Percentiles rank a stretch among this genome's conserved stretches.
Conservation (phyloP, 2,888 invertebrate species). For the Didymodactylos carnosus region DNA sequence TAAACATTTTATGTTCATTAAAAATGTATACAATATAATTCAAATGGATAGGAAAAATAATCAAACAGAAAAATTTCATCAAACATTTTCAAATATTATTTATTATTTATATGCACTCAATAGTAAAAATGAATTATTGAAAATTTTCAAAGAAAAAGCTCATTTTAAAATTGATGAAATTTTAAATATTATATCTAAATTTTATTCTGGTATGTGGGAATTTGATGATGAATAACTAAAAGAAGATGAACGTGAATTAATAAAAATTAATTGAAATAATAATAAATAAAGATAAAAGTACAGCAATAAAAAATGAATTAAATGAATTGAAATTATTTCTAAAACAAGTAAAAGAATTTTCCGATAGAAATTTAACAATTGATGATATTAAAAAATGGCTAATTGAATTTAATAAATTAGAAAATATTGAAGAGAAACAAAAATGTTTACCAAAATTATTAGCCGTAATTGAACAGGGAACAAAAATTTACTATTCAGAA, state of each 20-base stretch:
- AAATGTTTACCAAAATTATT: neutral
- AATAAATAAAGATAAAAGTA: neutral
- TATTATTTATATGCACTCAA: too few species aligned
- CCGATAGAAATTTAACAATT: too few species aligned
- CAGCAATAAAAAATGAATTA: too few species aligned
- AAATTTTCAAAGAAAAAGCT: neutral
- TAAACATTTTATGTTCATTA: too few species aligned
- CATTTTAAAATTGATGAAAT: neutral
- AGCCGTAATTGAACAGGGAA: neutral
- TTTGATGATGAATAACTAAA: neutral
- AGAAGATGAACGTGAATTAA: neutral
- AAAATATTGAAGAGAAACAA: neutral
- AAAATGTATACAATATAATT: too few species aligned
- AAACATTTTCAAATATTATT: too few species aligned
- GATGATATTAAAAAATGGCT: too few species aligned
- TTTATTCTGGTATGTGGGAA: neutral
- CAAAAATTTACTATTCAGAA: neutral
- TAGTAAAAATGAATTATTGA: too few species aligned
- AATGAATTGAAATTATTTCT: too few species aligned
- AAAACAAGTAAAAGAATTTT: neutral
- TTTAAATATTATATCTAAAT: neutral
- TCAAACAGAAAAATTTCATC: too few species aligned
- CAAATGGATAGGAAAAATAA: too few species aligned
- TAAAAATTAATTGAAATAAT: neutral
- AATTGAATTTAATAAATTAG: neutral